These are phyloP conservation scores for Alloscopus bannaensis DNA, from an alignment of 2,888 invertebrate species.

Conservation along the genomic window DNA sequence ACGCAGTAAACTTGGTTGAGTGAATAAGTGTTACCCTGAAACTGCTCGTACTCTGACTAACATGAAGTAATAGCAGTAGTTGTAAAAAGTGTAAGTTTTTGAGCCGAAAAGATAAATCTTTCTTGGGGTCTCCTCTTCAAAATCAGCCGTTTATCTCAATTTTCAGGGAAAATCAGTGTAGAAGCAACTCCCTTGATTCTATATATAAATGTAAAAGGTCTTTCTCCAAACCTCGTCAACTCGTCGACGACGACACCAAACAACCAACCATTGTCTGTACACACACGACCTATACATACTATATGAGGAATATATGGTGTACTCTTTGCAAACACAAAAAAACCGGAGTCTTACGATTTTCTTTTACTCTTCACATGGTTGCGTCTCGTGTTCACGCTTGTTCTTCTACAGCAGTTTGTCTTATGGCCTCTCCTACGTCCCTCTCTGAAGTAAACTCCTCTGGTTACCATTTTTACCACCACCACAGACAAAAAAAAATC, in stretches of 20 bases:
- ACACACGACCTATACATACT: too few species aligned
- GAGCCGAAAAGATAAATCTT: conserved; percentile 63
- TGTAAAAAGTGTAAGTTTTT: conserved; percentile 65
- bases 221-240: conserved; percentile 51
- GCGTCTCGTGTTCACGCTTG: conserved; percentile 57
- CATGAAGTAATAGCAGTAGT: conserved; percentile 28
- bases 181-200: conserved; percentile 64
- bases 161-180: conserved; percentile 70
- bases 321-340: conserved; percentile 19
- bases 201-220: conserved; percentile 41
- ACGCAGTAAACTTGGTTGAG: conserved; percentile 53
- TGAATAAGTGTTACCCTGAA: conserved; percentile 54
- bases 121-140: conserved; percentile 67
- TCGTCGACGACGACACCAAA: conserved; percentile 42
- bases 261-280: too few species aligned
- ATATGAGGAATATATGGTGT: too few species aligned
- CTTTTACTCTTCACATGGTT: conserved; percentile 53
- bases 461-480: background rate
- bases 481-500: too few species aligned
- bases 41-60: background rate
- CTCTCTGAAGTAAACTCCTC: conserved; percentile 18
- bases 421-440: conserved; percentile 47
- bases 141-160: conserved; percentile 72
- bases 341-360: conserved; percentile 35
- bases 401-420: conserved; percentile 56